Evolutionary conservation across 2,888 invertebrate species (phyloP).

Genomic region (Drosophila austrosaltans): DNA sequence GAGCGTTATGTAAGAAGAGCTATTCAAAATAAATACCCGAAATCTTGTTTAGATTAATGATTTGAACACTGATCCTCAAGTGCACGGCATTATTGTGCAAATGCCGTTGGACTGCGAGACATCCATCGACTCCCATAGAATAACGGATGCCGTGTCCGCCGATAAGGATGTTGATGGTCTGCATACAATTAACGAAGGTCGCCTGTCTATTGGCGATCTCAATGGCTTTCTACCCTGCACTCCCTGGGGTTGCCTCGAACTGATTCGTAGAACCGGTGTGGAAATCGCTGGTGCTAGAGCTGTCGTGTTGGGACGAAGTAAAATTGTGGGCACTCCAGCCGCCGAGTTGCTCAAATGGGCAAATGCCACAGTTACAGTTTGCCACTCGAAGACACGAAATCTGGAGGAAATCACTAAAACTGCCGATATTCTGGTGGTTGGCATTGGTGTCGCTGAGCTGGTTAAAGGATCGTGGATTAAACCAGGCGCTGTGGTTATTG

Average conservation of each 20-base stretch:
- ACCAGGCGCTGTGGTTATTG: conserved; percentile 98
- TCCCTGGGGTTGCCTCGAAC: conserved; percentile 96
- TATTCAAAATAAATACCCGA: neutral
- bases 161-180: conserved; percentile 98
- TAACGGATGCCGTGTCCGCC: conserved; percentile 94
- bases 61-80: conserved; percentile 91
- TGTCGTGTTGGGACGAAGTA: conserved; percentile 97
- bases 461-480: conserved; percentile 98
- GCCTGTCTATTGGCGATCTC: conserved; percentile 94
- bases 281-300: conserved; percentile 92
- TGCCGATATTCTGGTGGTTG: conserved; percentile 99
- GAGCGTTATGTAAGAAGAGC: conserved; percentile 19
- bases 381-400: conserved; percentile 96
- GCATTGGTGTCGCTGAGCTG: conserved; percentile 94
- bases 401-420: conserved; percentile 89
- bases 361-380: conserved; percentile 97
- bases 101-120: conserved; percentile 95
- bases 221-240: conserved; percentile 97
- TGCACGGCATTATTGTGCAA: conserved; percentile 98
- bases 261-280: conserved; percentile 89
- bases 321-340: conserved; percentile 98
- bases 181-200: conserved; percentile 96
- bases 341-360: conserved; percentile 98
- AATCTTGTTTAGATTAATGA: conserved; percentile 67
- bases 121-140: conserved; percentile 92